A percentile compares a stretch with the other conserved stretches of the same genome.
These are phyloP conservation scores for Sebastes paucispinis DNA, from an alignment of 2,797 vertebrate genomes.

Conservation along the genomic window DNA sequence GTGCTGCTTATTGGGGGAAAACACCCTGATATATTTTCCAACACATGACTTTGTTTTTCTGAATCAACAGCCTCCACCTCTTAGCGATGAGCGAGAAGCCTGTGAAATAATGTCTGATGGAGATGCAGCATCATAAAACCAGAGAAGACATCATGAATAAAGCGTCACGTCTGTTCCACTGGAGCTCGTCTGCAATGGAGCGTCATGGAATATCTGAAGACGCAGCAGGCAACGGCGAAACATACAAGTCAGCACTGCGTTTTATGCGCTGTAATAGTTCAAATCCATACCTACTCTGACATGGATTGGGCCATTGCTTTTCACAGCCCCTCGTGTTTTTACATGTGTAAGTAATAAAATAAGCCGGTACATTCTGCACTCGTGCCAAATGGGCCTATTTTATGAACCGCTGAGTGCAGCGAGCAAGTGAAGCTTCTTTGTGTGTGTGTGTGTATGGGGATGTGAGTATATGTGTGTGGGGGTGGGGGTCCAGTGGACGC, in stretches of 20 bases:
- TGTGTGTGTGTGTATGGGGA: not conserved
- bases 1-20: constrained; percentile 67
- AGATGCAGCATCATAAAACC: constrained; percentile 36
- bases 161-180: constrained; percentile 19
- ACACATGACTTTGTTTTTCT: constrained; percentile 68
- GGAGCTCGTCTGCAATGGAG: not conserved
- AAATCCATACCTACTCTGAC: constrained; percentile 28
- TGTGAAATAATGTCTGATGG: constrained; percentile 56
- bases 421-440: constrained; percentile 22
- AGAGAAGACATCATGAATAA: constrained; percentile 18
- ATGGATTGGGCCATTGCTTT: constrained; percentile 25
- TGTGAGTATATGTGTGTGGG: constrained; percentile 2
- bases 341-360: constrained; percentile 70
- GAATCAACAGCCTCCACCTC: constrained; percentile 65
- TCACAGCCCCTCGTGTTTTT: constrained; percentile 49
- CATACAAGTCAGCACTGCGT: constrained; percentile 5
- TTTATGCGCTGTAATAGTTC: not conserved
- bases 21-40: constrained; percentile 73
- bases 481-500: constrained; percentile 45
- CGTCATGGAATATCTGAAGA: constrained; percentile 46
- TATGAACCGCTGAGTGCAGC: constrained; percentile 43
- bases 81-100: constrained; percentile 11
- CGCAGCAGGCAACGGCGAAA: not conserved
- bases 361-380: constrained; percentile 17
- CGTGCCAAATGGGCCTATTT: constrained; percentile 55